These are phyloP conservation scores for Drosophila teissieri DNA, from an alignment of 1,140 invertebrate species.

Conservation along the genomic window DNA sequence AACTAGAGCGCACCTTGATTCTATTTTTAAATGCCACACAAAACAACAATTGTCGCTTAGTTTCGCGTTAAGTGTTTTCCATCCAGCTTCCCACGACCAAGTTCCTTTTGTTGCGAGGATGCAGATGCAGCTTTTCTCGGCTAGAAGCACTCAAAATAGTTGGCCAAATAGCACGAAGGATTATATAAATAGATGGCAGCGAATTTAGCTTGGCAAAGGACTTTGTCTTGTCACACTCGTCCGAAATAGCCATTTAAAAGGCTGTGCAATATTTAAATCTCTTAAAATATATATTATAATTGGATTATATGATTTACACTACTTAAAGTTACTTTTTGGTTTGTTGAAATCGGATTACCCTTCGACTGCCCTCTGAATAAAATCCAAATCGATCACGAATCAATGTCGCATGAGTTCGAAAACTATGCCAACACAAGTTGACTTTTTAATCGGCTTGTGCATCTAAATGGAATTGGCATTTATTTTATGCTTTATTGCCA, in stretches of 20 bases:
- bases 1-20: slow-evolving; percentile 78
- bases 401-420: neutral
- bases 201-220: slow-evolving; percentile 4
- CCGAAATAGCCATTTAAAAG: neutral
- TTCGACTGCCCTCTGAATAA: too few relatives aligned
- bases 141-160: slow-evolving; percentile 64
- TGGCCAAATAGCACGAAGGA: slow-evolving; percentile 57
- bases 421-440: slow-evolving; percentile 9
- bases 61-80: slow-evolving; percentile 67
- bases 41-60: slow-evolving; percentile 70
- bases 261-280: too few relatives aligned
- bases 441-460: slow-evolving; percentile 43
- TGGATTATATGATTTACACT: too few relatives aligned
- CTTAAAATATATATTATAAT: neutral
- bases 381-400: slow-evolving; percentile 6
- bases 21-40: slow-evolving; percentile 72
- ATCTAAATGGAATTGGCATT: slow-evolving; percentile 42
- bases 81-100: slow-evolving; percentile 60
- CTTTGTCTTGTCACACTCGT: neutral
- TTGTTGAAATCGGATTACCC: too few relatives aligned
- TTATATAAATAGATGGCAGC: slow-evolving; percentile 67
- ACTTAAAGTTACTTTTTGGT: too few relatives aligned
- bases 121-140: slow-evolving; percentile 31
- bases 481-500: slow-evolving; percentile 34
- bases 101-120: slow-evolving; percentile 41